Evolutionary conservation across 2,888 invertebrate genomes (phyloP).

Genomic region (Chirona hameri): DNA sequence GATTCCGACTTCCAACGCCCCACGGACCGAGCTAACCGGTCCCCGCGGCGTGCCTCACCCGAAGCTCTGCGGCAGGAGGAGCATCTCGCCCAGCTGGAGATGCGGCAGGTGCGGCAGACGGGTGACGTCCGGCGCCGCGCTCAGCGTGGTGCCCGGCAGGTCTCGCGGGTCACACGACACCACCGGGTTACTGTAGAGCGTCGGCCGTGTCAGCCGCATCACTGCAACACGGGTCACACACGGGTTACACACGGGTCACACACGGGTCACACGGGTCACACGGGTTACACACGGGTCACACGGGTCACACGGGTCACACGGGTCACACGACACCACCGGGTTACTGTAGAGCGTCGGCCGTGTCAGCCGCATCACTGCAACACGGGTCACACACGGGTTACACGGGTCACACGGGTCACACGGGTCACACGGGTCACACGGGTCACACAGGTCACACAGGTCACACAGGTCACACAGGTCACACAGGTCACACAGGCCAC

Average conservation of each 20-base stretch:
- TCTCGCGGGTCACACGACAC: conserved; percentile 81
- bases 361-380: conserved; percentile 85
- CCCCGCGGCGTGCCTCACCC: conserved; percentile 63
- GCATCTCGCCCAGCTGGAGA: conserved; percentile 79
- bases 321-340: too few relatives aligned
- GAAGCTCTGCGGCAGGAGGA: conserved; percentile 92
- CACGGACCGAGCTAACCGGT: too few relatives aligned
- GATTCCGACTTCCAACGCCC: too few relatives aligned
- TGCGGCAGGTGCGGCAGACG: conserved; percentile 76
- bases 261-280: too few relatives aligned
- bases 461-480: too few relatives aligned
- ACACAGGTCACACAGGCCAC: too few relatives aligned
- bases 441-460: neutral
- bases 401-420: too few relatives aligned
- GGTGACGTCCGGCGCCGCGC: conserved; percentile 76
- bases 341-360: conserved; percentile 74
- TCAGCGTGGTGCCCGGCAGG: conserved; percentile 74
- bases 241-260: too few relatives aligned
- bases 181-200: conserved; percentile 73
- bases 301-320: too few relatives aligned
- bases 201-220: conserved; percentile 91
- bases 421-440: too few relatives aligned
- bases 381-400: too few relatives aligned
- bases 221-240: conserved; percentile 72
- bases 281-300: too few relatives aligned